Evolutionary conservation across 1,140 invertebrate species (phyloP), one percentile per base, ranked within the genome.

Genomic region (Drosophila micromelanica): DNA sequence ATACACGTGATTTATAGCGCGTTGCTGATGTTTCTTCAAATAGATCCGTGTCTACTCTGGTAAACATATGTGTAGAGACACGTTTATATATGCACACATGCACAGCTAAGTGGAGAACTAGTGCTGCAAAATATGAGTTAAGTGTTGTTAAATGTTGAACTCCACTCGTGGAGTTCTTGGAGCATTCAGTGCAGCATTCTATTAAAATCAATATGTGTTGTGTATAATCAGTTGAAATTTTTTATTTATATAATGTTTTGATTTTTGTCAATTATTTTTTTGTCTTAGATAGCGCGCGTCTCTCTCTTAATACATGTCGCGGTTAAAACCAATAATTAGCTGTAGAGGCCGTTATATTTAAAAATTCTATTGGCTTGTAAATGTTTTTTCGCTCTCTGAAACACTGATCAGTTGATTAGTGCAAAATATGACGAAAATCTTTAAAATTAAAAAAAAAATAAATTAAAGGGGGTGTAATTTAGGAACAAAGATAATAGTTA

Each of bases 101-200:
- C 38, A 23, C 30, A 13, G 40, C 38, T 20, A 13, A 38, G 11
- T 8, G 7, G 1, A 17, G 15, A 35, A 35, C 32, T n/a, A 65
- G 52, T 57, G 60, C 61, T 64, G 52, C 23, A 37, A 49, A 56
- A 42, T 45, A 13, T 65, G 20, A 42, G 12, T 8, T n/a, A 12
- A 42, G 67, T 57, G 61, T 55, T 65, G 30, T 7, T 13, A 60
- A 48, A 20, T 60, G 45, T n/a, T 57, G 12, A 37, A 71, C 60
- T 64, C 61, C 45, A 32, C 4, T 4, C 9, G 6, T 9, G 27
- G 43, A 64, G 43, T 63, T 64, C 2, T 11, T 35, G 17, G n/a
- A 8, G 6, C 17, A 9, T 32, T 56, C 4, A 69, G 7, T 12
- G 12, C 1, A 48, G n/a, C 0, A 13, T 48, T 35, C 2, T 35